A percentile compares a stretch with the other conserved stretches of the same genome.
phyloP scores from a whole-genome alignment of 1,140 invertebrate species.

The silkworm (Bombyx mori) region DNA sequence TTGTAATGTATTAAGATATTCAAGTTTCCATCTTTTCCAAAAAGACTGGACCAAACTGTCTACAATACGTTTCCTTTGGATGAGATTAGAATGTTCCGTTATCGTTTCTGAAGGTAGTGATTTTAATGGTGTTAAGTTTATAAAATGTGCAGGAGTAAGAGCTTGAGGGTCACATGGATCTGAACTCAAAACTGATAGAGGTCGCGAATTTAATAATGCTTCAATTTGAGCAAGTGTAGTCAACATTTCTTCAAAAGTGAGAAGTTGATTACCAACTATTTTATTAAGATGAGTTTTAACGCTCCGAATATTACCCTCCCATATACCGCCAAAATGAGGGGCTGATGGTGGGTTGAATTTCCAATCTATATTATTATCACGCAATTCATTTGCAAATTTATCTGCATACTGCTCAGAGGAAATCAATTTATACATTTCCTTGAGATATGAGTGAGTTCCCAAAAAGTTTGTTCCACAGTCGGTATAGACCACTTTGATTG shows the following conservation, averaged over 20 bases:
- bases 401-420: conserved; percentile 16
- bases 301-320: conserved; percentile 6
- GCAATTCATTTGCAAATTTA: background rate
- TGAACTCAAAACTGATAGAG: conserved; percentile 8
- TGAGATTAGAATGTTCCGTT: background rate
- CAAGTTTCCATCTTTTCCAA: no score
- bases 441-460: no score
- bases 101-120: background rate
- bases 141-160: background rate
- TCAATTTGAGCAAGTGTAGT: conserved; percentile 8
- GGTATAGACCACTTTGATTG: no score
- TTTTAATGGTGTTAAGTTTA: background rate
- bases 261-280: conserved; percentile 7
- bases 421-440: background rate
- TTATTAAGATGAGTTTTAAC: conserved; percentile 7
- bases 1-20: no score
- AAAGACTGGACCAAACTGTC: no score
- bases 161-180: background rate
- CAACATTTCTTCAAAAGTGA: conserved; percentile 6
- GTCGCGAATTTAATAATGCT: conserved; percentile 5
- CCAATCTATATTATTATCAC: background rate
- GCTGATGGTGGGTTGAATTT: conserved; percentile 5
- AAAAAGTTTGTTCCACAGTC: no score
- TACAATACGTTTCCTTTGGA: background rate
- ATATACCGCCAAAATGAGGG: conserved; percentile 9